Evolutionary conservation across 2,888 invertebrate genomes (phyloP), one percentile per base, ranked within the genome.

Genomic region (Vesta saturnalis): DNA sequence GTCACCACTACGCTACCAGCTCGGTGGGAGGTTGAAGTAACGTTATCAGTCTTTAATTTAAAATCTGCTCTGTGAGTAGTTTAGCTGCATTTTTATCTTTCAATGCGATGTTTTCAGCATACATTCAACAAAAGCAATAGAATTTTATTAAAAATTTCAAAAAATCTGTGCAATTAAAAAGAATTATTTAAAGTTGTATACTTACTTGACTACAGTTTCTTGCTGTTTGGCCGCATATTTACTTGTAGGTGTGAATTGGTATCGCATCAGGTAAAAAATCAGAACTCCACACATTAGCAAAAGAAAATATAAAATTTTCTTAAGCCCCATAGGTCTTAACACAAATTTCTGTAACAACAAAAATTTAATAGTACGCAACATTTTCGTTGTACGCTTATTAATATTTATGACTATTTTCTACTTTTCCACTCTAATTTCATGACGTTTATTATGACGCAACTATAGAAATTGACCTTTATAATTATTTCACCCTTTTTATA

Each of bases 221-320:
- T 35, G 30, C 4, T 58, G 58, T 39, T 58, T 58, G 6, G 16
- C 39, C 1, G 14, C 12, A n/a, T 39, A n/a, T 39, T 39, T 58
- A 12, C 18, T 58, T 60, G 64, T 23, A 1, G 69, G 64, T 39
- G 64, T 56, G n/a, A 57, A 39, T 55, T 84, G 84, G 73, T 82
- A 80, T 81, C 83, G 84, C 78, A 86, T 86, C 80, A 87, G 84
- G 66, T 87, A 86, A 72, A 87, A 83, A 73, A 86, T 83, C 59
- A 87, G 81, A 59, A 85, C 82, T 63, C 86, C 83, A 71, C 87
- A 86, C 76, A 86, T 81, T 72, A 86, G 77, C 74, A 85, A 84
- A 67, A 85, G 88, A 74, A 85, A 83, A 80, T 84, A 86, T 83
- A 86, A 87, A 81, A 81, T 86, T 78, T 85, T 85, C 83, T 86